Evolutionary conservation across 2,888 invertebrate genomes (phyloP).

Genomic region (Polia nebulosa): DNA sequence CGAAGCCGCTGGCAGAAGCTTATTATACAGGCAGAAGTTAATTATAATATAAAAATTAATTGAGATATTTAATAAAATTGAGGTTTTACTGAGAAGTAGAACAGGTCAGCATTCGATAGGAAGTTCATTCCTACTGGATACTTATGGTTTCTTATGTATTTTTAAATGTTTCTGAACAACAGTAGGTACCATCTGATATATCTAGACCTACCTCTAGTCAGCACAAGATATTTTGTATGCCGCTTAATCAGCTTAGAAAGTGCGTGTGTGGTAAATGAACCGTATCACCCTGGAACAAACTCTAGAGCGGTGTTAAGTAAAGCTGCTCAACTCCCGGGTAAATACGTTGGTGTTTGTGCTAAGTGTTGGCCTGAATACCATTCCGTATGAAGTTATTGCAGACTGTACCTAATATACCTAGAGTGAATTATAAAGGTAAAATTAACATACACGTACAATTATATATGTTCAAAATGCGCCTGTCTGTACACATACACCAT

Average conservation of each 20-base stretch:
- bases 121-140: too few relatives aligned
- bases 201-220: too few relatives aligned
- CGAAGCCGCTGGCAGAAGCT: too few relatives aligned
- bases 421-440: not conserved
- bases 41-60: too few relatives aligned
- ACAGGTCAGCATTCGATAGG: too few relatives aligned
- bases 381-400: not conserved
- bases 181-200: too few relatives aligned
- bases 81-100: too few relatives aligned
- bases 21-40: too few relatives aligned
- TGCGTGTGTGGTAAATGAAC: not conserved
- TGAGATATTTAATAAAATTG: too few relatives aligned
- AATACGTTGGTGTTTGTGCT: not conserved
- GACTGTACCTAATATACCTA: not conserved
- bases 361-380: not conserved
- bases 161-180: too few relatives aligned
- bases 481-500: not conserved
- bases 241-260: not conserved
- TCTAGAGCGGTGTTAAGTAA: slow-evolving; percentile 1
- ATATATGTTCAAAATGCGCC: slow-evolving; percentile 4
- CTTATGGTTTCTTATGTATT: too few relatives aligned
- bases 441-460: not conserved
- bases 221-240: not conserved
- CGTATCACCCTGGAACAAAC: not conserved
- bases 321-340: slow-evolving; percentile 2